Evolutionary conservation across 2,797 vertebrate genomes (phyloP).

Genomic region (Saguinus oedipus): DNA sequence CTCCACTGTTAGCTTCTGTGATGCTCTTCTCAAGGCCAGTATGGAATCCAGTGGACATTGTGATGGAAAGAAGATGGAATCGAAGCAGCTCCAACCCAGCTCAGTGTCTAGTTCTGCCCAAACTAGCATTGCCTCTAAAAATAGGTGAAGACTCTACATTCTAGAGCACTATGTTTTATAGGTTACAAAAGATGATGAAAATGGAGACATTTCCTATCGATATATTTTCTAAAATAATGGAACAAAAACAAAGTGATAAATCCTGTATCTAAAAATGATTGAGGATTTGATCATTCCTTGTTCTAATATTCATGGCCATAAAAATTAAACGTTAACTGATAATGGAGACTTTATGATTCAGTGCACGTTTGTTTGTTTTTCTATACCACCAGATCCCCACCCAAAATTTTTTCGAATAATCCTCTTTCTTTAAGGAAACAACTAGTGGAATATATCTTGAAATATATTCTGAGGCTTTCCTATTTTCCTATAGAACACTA

Average conservation of each 20-base stretch:
- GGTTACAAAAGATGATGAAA: slow-evolving; percentile 7
- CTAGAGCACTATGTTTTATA: not conserved
- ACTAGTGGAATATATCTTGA: not conserved
- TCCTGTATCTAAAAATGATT: slow-evolving; percentile 8
- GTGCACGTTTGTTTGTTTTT: not conserved
- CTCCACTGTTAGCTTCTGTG: not conserved
- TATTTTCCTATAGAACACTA: slow-evolving; percentile 39
- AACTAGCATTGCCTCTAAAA: not conserved
- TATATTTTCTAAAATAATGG: not conserved
- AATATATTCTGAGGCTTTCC: not conserved
- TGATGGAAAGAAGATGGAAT: not conserved
- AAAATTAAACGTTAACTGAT: not conserved
- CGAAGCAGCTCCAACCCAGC: not conserved
- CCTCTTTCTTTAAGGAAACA: slow-evolving; percentile 37
- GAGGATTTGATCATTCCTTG: not conserved
- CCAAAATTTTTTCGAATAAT: not conserved
- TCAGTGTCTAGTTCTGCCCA: not conserved
- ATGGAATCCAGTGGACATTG: not conserved
- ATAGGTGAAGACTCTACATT: not conserved
- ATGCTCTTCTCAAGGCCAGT: not conserved
- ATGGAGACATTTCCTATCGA: not conserved
- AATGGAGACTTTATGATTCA: not conserved
- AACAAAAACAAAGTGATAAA: not conserved
- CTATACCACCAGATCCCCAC: not conserved
- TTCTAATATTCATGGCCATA: not conserved